Evolutionary conservation across 2,113 vertebrate genomes (phyloP).

Genomic region (Amphiprion percula): DNA sequence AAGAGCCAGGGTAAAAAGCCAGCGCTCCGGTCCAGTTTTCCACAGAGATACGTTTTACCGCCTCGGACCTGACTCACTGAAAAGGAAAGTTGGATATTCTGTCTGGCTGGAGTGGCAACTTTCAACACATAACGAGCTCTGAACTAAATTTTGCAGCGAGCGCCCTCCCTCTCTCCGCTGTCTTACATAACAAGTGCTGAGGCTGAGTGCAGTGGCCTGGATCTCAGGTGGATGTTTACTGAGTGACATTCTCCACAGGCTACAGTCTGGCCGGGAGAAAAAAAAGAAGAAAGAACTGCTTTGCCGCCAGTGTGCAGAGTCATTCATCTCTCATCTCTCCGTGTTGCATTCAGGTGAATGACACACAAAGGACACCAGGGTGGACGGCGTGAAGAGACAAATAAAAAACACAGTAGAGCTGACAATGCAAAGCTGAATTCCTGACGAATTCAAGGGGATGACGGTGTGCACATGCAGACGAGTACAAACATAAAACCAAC

Average conservation of each 20-base stretch:
- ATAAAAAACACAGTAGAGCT: conserved; percentile 11
- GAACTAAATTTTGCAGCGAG: conserved; percentile 28
- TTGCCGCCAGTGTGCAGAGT: conserved; percentile 34
- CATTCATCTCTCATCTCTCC: conserved; percentile 51
- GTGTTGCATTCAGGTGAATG: conserved; percentile 22
- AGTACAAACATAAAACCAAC: conserved; percentile 39
- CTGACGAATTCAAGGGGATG: conserved; percentile 57
- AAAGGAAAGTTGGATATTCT: conserved; percentile 51
- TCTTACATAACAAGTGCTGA: conserved; percentile 57
- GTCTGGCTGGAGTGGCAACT: conserved; percentile 12
- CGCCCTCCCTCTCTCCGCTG: not conserved
- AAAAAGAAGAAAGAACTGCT: conserved; percentile 32
- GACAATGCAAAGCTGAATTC: conserved; percentile 66
- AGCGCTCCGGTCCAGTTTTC: not conserved
- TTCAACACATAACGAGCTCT: conserved; percentile 17
- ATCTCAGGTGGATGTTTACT: conserved; percentile 58
- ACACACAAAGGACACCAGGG: conserved; percentile 36
- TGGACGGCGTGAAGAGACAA: conserved; percentile 39
- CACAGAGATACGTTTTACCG: not conserved
- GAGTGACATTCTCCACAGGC: conserved; percentile 63
- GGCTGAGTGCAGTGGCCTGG: conserved; percentile 54
- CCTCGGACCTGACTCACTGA: conserved; percentile 3
- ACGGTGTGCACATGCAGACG: conserved; percentile 36
- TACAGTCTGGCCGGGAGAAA: conserved; percentile 21
- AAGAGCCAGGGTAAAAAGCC: not conserved